Base-by-base conservation (phyloP, 2,113 vertebrate species). In the Tetraodon nigroviridis region DNA sequence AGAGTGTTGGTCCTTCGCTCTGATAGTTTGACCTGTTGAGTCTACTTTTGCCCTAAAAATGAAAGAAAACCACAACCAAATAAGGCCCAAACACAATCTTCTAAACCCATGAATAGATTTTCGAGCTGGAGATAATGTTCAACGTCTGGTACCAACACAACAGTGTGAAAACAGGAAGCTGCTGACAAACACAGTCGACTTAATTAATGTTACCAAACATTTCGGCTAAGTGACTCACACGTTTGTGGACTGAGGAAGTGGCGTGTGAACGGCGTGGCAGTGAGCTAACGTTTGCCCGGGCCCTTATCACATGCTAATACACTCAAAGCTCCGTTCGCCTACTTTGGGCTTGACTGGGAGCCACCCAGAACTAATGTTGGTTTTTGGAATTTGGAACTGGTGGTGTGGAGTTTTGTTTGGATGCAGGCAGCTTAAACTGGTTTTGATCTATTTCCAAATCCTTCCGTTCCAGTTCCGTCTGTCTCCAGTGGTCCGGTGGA, bases 231-330 rank as follows among this genome's bases (percentile, higher is more conserved):
- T 6, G 50, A 40, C 41, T 57, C 32, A 29, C 29, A 6, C 3
- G 15, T 50, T 13, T 64, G 54, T n/a, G 42, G 51, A 52, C 47
- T 8, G n/a, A 66, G 24, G 59, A 61, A 69, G 53, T 44, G 17
- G 48, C n/a, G 50, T 15, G 37, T 59, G 32, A 59, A 1, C n/a
- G 16, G 51, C 45, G 22, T 53, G 59, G 68, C 61, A 49, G 29
- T 52, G 24, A 75, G 6, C 58, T 19, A 69, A 75, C 6, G 21
- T 73, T 60, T 71, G 63, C 58, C 1, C 6, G 61, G 51, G 58
- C 66, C 68, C 61, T 75, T 76, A 80, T 61, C 67, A 61, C 24
- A 22, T 64, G 69, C 61, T 73, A 78, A 78, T 63, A 17, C 32
- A 37, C 32, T 37, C 2, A 27, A 55, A 27, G 51, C 56, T 51